Evolutionary conservation across 2,113 vertebrate species (phyloP), one percentile per base, ranked within the genome.

Genomic region (Beaufortia kweichowensis): DNA sequence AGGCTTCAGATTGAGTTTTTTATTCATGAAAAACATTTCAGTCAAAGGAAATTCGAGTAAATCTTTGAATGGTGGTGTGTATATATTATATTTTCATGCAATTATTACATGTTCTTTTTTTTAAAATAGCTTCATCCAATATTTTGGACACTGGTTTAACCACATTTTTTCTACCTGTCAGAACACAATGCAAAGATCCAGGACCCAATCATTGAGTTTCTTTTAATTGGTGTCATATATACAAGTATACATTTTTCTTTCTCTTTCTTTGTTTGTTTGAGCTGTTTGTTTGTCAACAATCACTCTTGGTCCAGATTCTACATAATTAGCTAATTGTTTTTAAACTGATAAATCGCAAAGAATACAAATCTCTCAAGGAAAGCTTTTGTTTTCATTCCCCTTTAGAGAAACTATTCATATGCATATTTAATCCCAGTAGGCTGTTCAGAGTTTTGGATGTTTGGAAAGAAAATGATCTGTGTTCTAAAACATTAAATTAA

Each of bases 321-420:
- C 41, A 28, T 19, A 21, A 23, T 39, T 23, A 46, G 8, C 8
- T 19, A 29, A 66, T 11, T 26, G 15, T 66, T 66, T 65, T 46
- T 46, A 48, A 66, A 66, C 14, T 46, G 24, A 46, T 14, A 66
- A 23, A 48, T n/a, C 10, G 8, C 8, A 46, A 48, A 48, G 8
- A 14, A n/a, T 46, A 46, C 19, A 66, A 19, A 46, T 46, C 15
- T 4, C 12, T 65, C 12, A 7, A 43, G 26, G 35, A 23, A 26
- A 26, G 39, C 64, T 0, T 63, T 59, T 2, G 71, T 75, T 64
- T 59, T 79, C 0, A 43, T n/a, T 69, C 81, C 80, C 78, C 65
- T 50, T 68, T 29, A 68, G 26, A 31, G 3, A 68, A 50, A 28
- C 24, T 48, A 50, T 53, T 68, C 19, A 53, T 53, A 68, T 68